A percentile compares a stretch with the other conserved stretches of the same genome.
phyloP scores from a whole-genome alignment of 2,888 invertebrate species.

The Ormyrus thymus region DNA sequence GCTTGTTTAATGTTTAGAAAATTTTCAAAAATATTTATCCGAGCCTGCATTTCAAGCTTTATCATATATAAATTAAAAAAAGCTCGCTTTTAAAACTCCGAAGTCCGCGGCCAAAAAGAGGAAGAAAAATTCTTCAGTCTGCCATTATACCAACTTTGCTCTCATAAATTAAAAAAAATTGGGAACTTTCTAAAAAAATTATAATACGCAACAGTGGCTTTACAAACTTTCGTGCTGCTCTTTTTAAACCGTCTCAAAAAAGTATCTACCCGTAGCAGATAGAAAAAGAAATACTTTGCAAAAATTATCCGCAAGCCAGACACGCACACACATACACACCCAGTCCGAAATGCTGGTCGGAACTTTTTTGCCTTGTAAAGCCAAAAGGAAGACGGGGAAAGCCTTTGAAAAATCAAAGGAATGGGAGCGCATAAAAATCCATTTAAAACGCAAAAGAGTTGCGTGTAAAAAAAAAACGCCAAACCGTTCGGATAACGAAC shows the following conservation, averaged over 20 bases:
- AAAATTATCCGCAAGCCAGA: constrained; percentile 12
- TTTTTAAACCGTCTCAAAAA: constrained; percentile 27
- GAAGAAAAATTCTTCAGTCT: not conserved
- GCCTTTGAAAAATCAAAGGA: constrained; percentile 18
- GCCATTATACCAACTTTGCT: constrained; percentile 23
- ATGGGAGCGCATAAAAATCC: constrained; percentile 25
- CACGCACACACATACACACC: not conserved
- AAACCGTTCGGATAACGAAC: constrained; percentile 45
- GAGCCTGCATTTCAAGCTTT: not conserved
- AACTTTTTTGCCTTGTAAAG: constrained; percentile 6
- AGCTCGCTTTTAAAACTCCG: not conserved
- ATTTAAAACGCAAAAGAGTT: constrained; percentile 40
- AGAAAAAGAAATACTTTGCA: not conserved
- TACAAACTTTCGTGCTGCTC: constrained; percentile 23
- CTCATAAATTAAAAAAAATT: constrained; percentile 41
- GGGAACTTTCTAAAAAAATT: constrained; percentile 18
- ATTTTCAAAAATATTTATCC: not conserved
- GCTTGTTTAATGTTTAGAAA: not conserved
- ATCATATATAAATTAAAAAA: not conserved
- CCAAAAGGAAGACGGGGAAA: not conserved
- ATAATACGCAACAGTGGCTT: constrained; percentile 36
- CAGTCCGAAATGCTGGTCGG: not conserved
- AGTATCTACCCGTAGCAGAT: not conserved
- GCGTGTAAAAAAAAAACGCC: constrained; percentile 13
- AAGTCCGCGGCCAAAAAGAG: not conserved